Base-by-base conservation (phyloP, 2,888 invertebrate species). In the Gasteruption jaculator region DNA sequence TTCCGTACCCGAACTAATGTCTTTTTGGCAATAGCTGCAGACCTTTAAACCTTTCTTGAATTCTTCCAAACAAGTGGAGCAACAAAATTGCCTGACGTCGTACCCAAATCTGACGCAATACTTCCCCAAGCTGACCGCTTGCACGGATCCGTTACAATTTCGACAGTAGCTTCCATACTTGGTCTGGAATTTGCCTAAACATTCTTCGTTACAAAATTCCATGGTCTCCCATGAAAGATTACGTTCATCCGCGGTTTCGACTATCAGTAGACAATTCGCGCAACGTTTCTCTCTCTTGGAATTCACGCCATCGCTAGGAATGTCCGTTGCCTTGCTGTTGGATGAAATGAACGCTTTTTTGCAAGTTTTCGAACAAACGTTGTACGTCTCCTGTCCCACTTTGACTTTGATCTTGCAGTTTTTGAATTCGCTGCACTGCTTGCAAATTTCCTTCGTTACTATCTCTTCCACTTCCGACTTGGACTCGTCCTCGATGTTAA, bases 21-120 rank as follows among this genome's bases (percentile, higher is more conserved):
- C 91, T 57, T 86, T 85, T 61, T 94, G 93, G 65, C 96, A 96
- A 60, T 88, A 92, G 45, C 88, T 88, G 70, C 95, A 96, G 7
- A 91, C 86, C 71, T 92, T 91, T 16, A 93, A 74, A 0, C 87
- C 86, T 61, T 87, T 88, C 64, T 93, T 93, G 61, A 86, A 93
- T 55, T 87, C 86, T 56, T 91, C 91, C 41, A 93, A 75, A 64
- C 95, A 95, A 0, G 75, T 74, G 2, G 87, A 85, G 50, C 87
- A 85, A 68, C 95, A 96, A 72, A 95, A 95, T 68, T 94, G 94
- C 10, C 90, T 79, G 34, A 94, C 86, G 60, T 92, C 91, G 49
- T 87, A 88, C 0, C 94, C 94, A 67, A 94, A 92, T 36, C 93
- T 77, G 0, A 94, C 91, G 61, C 92, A 92, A 65, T 92, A 93